Conservation (phyloP, 2,888 invertebrate genomes). For the Omphaloscelis lunosa region DNA sequence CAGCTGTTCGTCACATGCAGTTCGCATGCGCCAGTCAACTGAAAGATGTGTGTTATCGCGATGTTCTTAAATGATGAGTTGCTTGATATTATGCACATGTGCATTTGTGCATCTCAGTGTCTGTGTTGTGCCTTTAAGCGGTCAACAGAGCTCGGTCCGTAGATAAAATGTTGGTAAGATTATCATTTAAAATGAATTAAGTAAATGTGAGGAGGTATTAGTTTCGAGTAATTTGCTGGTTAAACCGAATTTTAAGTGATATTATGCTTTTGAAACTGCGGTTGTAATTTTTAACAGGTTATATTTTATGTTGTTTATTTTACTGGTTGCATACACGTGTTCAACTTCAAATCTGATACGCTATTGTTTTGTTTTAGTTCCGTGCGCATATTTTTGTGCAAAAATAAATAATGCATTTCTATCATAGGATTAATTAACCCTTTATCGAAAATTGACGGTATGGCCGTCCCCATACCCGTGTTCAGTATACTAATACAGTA, state of each 20-base stretch:
- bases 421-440: slow-evolving; percentile 11
- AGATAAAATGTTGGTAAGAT: slow-evolving; percentile 43
- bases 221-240: slow-evolving; percentile 1
- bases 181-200: slow-evolving; percentile 28
- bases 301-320: background rate
- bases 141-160: slow-evolving; percentile 15
- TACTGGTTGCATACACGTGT: background rate
- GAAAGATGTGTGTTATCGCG: slow-evolving; percentile 54
- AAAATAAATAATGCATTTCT: background rate
- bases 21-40: slow-evolving; percentile 43
- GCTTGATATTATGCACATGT: slow-evolving; percentile 53
- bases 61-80: slow-evolving; percentile 53
- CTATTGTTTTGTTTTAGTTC: too few relatives aligned
- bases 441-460: slow-evolving; percentile 32
- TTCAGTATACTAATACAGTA: slow-evolving; percentile 44
- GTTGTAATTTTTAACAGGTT: background rate
- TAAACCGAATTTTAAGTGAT: background rate
- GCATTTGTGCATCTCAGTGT: slow-evolving; percentile 31
- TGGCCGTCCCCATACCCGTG: slow-evolving; percentile 8
- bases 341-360: too few relatives aligned
- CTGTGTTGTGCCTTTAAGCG: slow-evolving; percentile 32
- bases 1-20: slow-evolving; percentile 57
- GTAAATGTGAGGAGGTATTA: slow-evolving; percentile 31
- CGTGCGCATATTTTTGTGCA: too few relatives aligned
- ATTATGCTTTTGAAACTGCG: background rate